Base-by-base conservation (phyloP, 2,797 vertebrate species). In the Apogon hyalosoma region DNA sequence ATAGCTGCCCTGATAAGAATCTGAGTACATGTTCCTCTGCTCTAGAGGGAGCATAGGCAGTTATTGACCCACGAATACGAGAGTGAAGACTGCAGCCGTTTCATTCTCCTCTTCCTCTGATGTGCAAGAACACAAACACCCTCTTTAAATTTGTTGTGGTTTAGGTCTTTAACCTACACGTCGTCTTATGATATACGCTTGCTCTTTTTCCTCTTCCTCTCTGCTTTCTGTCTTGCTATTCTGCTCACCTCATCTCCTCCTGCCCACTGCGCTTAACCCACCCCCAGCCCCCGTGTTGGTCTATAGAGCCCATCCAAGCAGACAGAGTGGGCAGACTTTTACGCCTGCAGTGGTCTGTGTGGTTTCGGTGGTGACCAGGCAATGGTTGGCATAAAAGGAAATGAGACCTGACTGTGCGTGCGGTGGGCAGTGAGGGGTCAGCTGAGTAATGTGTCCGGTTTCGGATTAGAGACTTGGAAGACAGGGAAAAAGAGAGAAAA, bases 1-100 rank as follows among this genome's bases (percentile, higher is more conserved):
- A 89, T 92, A 86, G 90, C 84, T 91, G 63, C 73, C 92, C 91
- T 91, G 93, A 96, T 95, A 94, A 92, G 88, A 77, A 94, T 94
- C 90, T 92, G 91, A 90, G 91, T 92, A 91, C 89, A 92, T 91
- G 92, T 83, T 84, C 77, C 88, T 57, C 84, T 85, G 85, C 84
- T 90, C 82, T 84, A 83, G 73, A 86, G 92, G 86, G 84, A 90
- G 87, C 81, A 83, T 63, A 69, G 80, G 82, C 84, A 66, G 84
- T 80, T 95, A 95, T 94, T 93, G 91, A 94, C 94, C 93, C 88
- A 71, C 67, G 63, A 76, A 80, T 52, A 72, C 85, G 79, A 73
- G 80, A 86, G 68, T 48, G 65, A 71, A 75, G 64, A 79, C 82
- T 81, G 76, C 75, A 82, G 55, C 79, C 53, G 13, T 79, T 79